Percentiles rank a stretch among this genome's conserved stretches.
These are phyloP conservation scores for Anhinga rufa DNA, from an alignment of 2,113 vertebrate genomes.

Conservation along the genomic window DNA sequence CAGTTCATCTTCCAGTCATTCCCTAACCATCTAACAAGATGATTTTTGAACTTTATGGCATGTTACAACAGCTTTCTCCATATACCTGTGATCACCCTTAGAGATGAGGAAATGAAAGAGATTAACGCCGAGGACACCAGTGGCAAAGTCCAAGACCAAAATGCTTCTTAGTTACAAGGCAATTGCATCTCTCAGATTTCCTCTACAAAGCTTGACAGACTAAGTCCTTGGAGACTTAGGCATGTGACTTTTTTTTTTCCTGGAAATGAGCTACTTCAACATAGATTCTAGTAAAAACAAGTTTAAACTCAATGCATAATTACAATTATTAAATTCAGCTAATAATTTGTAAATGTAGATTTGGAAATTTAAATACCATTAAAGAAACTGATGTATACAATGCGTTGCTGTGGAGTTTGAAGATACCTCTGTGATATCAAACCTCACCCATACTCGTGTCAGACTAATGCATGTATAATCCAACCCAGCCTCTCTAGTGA, in stretches of 20 bases:
- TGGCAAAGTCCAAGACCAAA: not conserved
- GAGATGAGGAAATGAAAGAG: not conserved
- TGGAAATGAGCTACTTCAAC: not conserved
- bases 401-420: not conserved
- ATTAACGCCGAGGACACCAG: not conserved
- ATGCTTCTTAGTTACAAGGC: not conserved
- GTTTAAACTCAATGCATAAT: not conserved
- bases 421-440: not conserved
- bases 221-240: not conserved
- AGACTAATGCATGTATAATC: not conserved
- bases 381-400: not conserved
- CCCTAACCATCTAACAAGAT: not conserved
- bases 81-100: not conserved
- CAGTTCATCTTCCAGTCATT: not conserved
- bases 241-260: not conserved
- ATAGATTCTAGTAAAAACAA: not conserved
- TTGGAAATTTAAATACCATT: not conserved
- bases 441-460: not conserved
- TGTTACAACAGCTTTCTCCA: not conserved
- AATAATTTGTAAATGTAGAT: not conserved
- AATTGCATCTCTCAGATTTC: not conserved
- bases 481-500: too few relatives aligned
- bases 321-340: not conserved
- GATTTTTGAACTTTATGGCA: not conserved
- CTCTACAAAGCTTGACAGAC: not conserved